Evolutionary conservation across 2,888 invertebrate species (phyloP), one percentile per base, ranked within the genome.

Genomic region (Disparrhopalites patrizii): DNA sequence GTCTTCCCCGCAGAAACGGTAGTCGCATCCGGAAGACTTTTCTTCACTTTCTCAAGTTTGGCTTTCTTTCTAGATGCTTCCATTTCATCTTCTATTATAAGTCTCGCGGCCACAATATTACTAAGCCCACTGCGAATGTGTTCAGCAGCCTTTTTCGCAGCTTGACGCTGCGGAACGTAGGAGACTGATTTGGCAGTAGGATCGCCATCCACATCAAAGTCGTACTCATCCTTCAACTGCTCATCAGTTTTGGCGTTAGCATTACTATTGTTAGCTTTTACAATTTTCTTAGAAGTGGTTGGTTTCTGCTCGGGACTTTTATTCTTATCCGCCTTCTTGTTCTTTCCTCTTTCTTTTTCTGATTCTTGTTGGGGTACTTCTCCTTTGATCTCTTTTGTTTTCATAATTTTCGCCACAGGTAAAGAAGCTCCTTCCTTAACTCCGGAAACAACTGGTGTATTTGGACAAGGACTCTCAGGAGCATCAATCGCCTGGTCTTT

Each of bases 101-200:
- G 70, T 20, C 75, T 38, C 10, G 75, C 71, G 1, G 73, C 75
- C 1, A 74, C 74, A 61, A 73, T 72, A 52, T 72, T 73, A 27
- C 72, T 73, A 25, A 71, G 69, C 3, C 78, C 89, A 90, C 78
- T 92, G 91, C 73, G 69, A 62, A 93, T 89, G 77, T 91, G 91
- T 76, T 92, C 92, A 1, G 92, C 91, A 0, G 93, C 93, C 78
- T 93, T 93, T 78, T 92, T 92, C 13, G 93, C 93, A 1, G 93
- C 93, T 80, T 92, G 91, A 68, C 93, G 82, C 78, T 93, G 93
- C 1, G 93, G 93, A 25, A 93, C 93, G 78, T 91, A 91, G 0
- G 90, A 87, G 84, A 54, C 88, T 83, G 76, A 87, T 85, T 73
- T 80, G 80, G 70, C 82, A 58, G 70, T 76, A 36, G 56, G 66